These are phyloP conservation scores for Sebastes oblongus DNA, from an alignment of 2,797 vertebrate genomes.

Conservation along the genomic window DNA sequence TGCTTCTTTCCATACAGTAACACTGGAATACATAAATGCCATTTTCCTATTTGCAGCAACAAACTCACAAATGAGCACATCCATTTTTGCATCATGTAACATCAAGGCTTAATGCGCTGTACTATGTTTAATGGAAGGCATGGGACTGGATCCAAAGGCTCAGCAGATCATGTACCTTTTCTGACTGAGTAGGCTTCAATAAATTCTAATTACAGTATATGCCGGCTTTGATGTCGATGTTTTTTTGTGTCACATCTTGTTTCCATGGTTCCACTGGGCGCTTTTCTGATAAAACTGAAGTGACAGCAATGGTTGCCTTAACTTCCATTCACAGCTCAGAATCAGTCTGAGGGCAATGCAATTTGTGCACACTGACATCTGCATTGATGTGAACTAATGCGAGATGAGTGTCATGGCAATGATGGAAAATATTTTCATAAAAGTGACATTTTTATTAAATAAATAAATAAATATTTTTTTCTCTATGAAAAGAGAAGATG, in stretches of 20 bases:
- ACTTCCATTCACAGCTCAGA: slow-evolving; percentile 77
- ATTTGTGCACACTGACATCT: slow-evolving; percentile 78
- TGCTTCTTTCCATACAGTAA: slow-evolving; percentile 20
- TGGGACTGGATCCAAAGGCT: slow-evolving; percentile 64
- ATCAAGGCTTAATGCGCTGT: slow-evolving; percentile 48
- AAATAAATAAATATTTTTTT: slow-evolving; percentile 29
- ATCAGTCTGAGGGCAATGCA: slow-evolving; percentile 76
- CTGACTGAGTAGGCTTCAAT: slow-evolving; percentile 71
- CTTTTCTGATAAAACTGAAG: slow-evolving; percentile 74
- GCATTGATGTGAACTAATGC: slow-evolving; percentile 80
- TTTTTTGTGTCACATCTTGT: slow-evolving; percentile 74
- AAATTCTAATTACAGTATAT: slow-evolving; percentile 74
- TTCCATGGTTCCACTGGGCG: slow-evolving; percentile 71
- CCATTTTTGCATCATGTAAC: slow-evolving; percentile 45
- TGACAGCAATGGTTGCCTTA: slow-evolving; percentile 79
- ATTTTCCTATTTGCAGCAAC: slow-evolving; percentile 42
- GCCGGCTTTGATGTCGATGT: slow-evolving; percentile 70
- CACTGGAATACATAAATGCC: slow-evolving; percentile 27
- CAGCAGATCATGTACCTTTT: slow-evolving; percentile 68
- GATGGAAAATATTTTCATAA: slow-evolving; percentile 70
- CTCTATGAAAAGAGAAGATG: slow-evolving; percentile 26
- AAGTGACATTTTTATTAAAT: slow-evolving; percentile 72
- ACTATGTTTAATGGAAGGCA: slow-evolving; percentile 55
- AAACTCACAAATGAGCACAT: slow-evolving; percentile 46
- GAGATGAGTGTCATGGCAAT: slow-evolving; percentile 72